Evolutionary conservation across 2,797 vertebrate genomes (phyloP).

Genomic region (Rhodeus uyekii): DNA sequence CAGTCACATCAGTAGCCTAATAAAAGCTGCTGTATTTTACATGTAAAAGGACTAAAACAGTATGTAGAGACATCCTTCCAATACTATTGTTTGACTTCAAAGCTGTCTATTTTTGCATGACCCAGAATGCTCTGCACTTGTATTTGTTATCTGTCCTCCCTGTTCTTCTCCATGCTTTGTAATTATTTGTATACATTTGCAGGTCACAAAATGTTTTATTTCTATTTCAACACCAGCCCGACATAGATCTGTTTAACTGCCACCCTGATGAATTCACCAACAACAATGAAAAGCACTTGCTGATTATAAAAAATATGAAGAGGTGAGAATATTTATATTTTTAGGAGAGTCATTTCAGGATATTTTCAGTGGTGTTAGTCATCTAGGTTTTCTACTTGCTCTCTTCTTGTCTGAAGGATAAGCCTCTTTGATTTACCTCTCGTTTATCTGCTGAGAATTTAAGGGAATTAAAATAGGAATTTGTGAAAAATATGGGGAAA

Average conservation of each 20-base stretch:
- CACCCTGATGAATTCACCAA: neutral
- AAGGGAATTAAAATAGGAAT: neutral
- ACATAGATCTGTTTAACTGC: neutral
- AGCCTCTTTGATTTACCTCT: conserved; percentile 12
- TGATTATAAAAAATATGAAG: neutral
- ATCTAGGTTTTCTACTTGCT: neutral
- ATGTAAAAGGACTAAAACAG: neutral
- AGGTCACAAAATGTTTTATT: neutral
- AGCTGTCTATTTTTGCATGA: neutral
- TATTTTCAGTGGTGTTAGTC: conserved; percentile 3
- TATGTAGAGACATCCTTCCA: neutral
- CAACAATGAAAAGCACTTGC: neutral
- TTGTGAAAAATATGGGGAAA: neutral
- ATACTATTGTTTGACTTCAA: neutral
- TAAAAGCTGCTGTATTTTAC: neutral
- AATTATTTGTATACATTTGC: neutral
- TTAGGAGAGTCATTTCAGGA: neutral
- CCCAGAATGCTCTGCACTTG: neutral
- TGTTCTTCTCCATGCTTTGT: neutral
- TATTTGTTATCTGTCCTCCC: neutral
- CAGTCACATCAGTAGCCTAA: neutral
- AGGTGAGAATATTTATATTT: neutral
- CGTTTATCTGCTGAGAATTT: neutral
- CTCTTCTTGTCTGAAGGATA: neutral
- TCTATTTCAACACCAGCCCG: neutral